These are phyloP conservation scores for Diplodus puntazzo DNA, from an alignment of 2,797 vertebrate species.

Conservation along the genomic window DNA sequence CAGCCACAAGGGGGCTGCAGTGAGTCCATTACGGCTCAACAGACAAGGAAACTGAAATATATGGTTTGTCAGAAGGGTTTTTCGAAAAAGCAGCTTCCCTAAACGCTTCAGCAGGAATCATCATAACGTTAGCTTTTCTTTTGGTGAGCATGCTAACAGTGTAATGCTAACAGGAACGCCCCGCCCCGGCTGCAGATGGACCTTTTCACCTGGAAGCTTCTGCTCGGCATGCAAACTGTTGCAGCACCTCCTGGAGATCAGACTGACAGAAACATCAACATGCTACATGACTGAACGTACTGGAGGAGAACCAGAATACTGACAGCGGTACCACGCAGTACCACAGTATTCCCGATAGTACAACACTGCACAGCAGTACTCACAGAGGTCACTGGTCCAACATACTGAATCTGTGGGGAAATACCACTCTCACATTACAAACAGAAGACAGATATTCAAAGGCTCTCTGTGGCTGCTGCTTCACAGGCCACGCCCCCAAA, in stretches of 20 bases:
- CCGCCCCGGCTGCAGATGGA: conserved; percentile 27
- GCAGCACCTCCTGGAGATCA: conserved; percentile 68
- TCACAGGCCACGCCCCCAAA: conserved; percentile 42
- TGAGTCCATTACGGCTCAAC: neutral
- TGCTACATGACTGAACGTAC: conserved; percentile 75
- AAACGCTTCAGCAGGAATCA: neutral
- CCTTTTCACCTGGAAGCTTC: conserved; percentile 44
- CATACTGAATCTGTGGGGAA: neutral
- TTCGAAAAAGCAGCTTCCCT: neutral
- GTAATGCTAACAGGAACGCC: neutral
- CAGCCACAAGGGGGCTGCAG: neutral
- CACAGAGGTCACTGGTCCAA: conserved; percentile 66
- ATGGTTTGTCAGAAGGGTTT: too few relatives aligned
- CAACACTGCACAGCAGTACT: conserved; percentile 68
- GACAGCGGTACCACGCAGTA: conserved; percentile 47
- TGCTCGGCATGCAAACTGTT: conserved; percentile 68
- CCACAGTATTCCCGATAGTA: conserved; percentile 41
- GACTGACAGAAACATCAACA: conserved; percentile 72
- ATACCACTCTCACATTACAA: conserved; percentile 56
- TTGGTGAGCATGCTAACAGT: conserved; percentile 15
- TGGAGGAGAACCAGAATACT: conserved; percentile 62
- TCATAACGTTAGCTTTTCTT: too few relatives aligned
- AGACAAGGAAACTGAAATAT: neutral
- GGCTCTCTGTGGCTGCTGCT: conserved; percentile 47
- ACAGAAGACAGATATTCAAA: conserved; percentile 41